These are phyloP conservation scores for Stigmatopora nigra DNA, from an alignment of 2,113 vertebrate species.

Conservation along the genomic window DNA sequence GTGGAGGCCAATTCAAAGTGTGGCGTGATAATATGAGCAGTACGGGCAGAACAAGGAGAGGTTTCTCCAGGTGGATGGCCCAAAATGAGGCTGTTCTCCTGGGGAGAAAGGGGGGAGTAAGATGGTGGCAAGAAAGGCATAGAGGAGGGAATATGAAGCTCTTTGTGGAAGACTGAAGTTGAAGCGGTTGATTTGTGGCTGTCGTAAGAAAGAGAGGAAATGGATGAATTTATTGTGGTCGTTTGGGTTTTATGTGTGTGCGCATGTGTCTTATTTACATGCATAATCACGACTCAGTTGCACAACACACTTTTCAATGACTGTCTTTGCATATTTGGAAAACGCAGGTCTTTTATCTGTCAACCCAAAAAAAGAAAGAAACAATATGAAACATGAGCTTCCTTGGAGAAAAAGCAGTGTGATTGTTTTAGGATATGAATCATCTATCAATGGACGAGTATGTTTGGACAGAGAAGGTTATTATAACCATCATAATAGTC, in stretches of 20 bases:
- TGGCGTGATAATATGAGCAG: constrained; percentile 48
- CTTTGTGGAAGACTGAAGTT: constrained; percentile 36
- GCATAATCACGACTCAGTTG: constrained; percentile 3
- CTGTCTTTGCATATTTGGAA: constrained; percentile 22
- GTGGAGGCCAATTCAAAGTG: constrained; percentile 23
- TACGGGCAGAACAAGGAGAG: constrained; percentile 45
- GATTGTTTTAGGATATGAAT: constrained; percentile 29
- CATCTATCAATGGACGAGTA: constrained; percentile 32
- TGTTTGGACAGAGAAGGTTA: constrained; percentile 50
- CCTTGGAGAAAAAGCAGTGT: constrained; percentile 16
- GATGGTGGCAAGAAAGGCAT: constrained; percentile 7
- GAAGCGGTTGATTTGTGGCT: constrained; percentile 34
- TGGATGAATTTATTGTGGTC: constrained; percentile 29
- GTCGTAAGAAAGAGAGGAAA: constrained; percentile 25
- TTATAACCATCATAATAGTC: constrained; percentile 26
- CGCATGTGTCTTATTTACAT: constrained; percentile 12
- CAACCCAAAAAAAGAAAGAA: constrained; percentile 19
- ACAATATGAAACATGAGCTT: constrained; percentile 35
- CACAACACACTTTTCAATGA: constrained; percentile 16
- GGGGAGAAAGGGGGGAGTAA: constrained; percentile 11
- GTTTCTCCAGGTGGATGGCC: constrained; percentile 41
- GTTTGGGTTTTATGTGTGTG: constrained; percentile 10
- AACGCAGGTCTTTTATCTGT: constrained; percentile 34
- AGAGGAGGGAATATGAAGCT: constrained; percentile 23
- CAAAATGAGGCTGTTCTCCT: constrained; percentile 33